Evolutionary conservation across 2,797 vertebrate genomes (phyloP), one percentile per base, ranked within the genome.

Genomic region (Crenichthys baileyi): DNA sequence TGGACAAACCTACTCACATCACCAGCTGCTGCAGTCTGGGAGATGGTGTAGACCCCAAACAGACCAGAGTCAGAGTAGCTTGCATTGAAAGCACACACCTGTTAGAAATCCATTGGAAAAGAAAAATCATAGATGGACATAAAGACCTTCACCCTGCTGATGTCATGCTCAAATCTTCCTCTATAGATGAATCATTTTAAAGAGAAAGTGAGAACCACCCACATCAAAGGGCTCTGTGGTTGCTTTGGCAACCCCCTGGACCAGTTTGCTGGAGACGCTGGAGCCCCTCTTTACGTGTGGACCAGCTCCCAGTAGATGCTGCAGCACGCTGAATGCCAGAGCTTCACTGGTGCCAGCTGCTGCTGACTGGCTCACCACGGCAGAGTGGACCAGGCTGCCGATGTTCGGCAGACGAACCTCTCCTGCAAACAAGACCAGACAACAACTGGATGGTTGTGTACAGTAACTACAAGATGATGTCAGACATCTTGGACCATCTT

Each of bases 1-100:
- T 70, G 11, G 50, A 53, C 12, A 71, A 12, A 13, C 36, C 71
- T 84, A 96, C 97, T 95, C 93, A 99, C 98, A 79, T 97, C 96
- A 48, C 89, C 92, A 78, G 96, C 90, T 77, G 85, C 88, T 63
- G 93, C 81, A 83, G 95, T 92, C 89, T 98, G 97, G 2, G 96
- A 96, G 87, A 99, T 93, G 26, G 96, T 96, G 74, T 98, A 99
- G 82, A 99, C 63, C 20, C 98, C 98, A 78, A 99, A 99, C 63
- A 99, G 96, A 50, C 98, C 98, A 48, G 97, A 98, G 93, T 99
- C 98, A 0, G 96, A 96, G 92, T 99, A 99, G 90, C 91, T 96
- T 24, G 94, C 94, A 76, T 97, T 98, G 89, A 99, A 98, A 24
- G 97, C 96, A 0, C 96, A 96, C 83, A 93, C 97, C 98, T 99